A percentile compares a stretch with the other conserved stretches of the same genome.
Evolutionary conservation across 1,140 invertebrate genomes (phyloP).

Genomic region (Drosophila watanabei): DNA sequence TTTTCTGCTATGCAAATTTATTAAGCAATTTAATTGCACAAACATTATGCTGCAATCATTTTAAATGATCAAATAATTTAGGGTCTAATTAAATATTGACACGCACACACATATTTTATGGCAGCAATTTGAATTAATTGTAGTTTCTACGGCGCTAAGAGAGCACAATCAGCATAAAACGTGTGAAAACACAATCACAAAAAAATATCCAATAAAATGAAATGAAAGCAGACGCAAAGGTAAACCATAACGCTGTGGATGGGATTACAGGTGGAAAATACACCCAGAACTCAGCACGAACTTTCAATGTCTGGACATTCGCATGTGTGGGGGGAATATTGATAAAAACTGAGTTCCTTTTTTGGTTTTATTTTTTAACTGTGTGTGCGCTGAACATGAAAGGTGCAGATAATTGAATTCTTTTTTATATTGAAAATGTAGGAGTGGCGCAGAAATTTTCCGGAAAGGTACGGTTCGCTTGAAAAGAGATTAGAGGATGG

Average conservation of each 20-base stretch:
- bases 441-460: slow-evolving; percentile 18
- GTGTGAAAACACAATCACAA: slow-evolving; percentile 50
- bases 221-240: slow-evolving; percentile 34
- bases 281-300: slow-evolving; percentile 7
- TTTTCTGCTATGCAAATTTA: slow-evolving; percentile 23
- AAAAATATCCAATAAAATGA: slow-evolving; percentile 49
- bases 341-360: slow-evolving; percentile 39
- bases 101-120: slow-evolving; percentile 59
- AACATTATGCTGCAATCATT: slow-evolving; percentile 14
- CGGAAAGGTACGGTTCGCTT: slow-evolving; percentile 9
- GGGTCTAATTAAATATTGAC: slow-evolving; percentile 63
- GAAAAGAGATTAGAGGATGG: slow-evolving; percentile 32
- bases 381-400: slow-evolving; percentile 49
- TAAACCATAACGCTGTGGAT: slow-evolving; percentile 13
- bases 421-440: slow-evolving; percentile 41
- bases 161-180: slow-evolving; percentile 66
- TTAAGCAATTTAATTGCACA: slow-evolving; percentile 18
- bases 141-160: slow-evolving; percentile 40
- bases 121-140: slow-evolving; percentile 69
- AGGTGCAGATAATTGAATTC: slow-evolving; percentile 70
- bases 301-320: background rate
- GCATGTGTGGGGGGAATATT: slow-evolving; percentile 12
- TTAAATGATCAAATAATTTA: slow-evolving; percentile 55
- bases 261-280: background rate
- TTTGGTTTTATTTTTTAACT: slow-evolving; percentile 37